Conservation (phyloP, 2,113 vertebrate species). For the Phrynosoma platyrhinos region DNA sequence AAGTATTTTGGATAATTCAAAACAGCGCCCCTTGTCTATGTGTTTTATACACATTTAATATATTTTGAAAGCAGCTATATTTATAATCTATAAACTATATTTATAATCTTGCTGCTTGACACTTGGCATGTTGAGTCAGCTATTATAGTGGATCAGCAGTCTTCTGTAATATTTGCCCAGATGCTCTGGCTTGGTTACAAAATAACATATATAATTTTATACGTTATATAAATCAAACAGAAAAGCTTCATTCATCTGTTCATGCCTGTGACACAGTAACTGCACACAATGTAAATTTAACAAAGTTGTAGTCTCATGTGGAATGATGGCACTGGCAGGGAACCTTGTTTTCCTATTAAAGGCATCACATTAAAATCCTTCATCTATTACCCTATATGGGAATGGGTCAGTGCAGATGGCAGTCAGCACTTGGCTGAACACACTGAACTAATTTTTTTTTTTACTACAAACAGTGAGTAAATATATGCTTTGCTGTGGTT, state of each 20-base stretch:
- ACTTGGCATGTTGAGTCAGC: slow-evolving; percentile 15
- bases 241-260: neutral
- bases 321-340: slow-evolving; percentile 14
- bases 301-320: neutral
- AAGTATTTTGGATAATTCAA: slow-evolving; percentile 11
- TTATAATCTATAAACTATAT: neutral
- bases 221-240: neutral
- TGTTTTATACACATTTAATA: neutral
- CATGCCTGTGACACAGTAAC: no score
- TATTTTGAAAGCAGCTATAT: neutral
- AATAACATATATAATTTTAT: neutral
- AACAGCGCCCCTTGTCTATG: neutral
- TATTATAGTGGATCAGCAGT: neutral
- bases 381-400: slow-evolving; percentile 30
- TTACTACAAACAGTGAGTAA: neutral
- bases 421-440: slow-evolving; percentile 6
- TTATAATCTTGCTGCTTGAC: neutral
- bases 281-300: slow-evolving; percentile 8
- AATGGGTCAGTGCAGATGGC: neutral
- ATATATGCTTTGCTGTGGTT: neutral
- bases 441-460: neutral
- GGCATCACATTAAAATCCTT: neutral
- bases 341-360: slow-evolving; percentile 16
- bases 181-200: neutral
- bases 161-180: neutral